Evolutionary conservation across 1,140 invertebrate species (phyloP), one percentile per base, ranked within the genome.

Genomic region (Papilio xuthus): DNA sequence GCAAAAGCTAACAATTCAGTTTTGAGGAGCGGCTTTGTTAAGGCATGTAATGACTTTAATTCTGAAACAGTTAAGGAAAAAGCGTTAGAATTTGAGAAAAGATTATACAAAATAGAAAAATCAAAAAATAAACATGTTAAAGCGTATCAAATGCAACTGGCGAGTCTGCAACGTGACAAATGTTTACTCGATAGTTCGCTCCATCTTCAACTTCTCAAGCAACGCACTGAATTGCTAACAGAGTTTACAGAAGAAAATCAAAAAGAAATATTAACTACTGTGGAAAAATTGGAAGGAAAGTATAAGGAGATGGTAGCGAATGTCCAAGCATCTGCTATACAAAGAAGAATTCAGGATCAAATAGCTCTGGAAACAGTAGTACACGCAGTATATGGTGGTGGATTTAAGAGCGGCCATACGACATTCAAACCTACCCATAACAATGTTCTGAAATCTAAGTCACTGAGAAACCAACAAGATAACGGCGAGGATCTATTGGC

Each of bases 291-390:
- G 32, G 92, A 93, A 84, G 81, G 56, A n/a, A 93, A 92, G 81
- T 93, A 93, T 72, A 93, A 92, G 80, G 89, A 91, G 15, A 91
- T 93, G 10, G 88, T 93, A 47, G 90, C 89, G 4, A 92, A 87
- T 72, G 85, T 93, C 44, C 92, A 93, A 86, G 86, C 89, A 6
- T 92, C 91, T 0, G 90, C 91, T 44, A 90, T 93, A 71, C 88
- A 93, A 77, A 81, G 90, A 44, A 84, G 89, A 80, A 84, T 92
- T 67, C 90, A 92, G 76, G 92, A 93, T 79, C 91, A 93, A 83
- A 82, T 89, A 23, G 84, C 90, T 37, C 81, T 93, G 26, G 89
- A 91, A 81, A 86, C 90, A 18, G 83, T 93, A 53, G 81, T 93
- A 76, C 85, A 92, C 80, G 85, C 86, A 8, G 84, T 90, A 26